Conservation (phyloP, 2,888 invertebrate species). For the Kuschelorhynchus macadamiae region DNA sequence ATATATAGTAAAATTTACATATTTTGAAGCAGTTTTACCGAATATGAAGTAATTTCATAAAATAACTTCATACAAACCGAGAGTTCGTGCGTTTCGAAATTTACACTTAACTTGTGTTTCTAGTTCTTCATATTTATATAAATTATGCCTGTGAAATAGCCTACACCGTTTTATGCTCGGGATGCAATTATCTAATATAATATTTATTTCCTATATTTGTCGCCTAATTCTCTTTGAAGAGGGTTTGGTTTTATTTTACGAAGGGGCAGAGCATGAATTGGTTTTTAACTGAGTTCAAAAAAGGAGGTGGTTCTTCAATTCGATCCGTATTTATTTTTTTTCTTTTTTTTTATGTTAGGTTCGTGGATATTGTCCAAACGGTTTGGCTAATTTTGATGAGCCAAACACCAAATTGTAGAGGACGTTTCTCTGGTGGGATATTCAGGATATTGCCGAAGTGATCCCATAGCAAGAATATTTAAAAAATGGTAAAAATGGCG, state of each 20-base stretch:
- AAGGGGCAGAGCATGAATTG: conserved; percentile 27
- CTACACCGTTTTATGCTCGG: conserved; percentile 17
- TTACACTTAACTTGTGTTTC: conserved; percentile 39
- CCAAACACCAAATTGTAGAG: too few relatives aligned
- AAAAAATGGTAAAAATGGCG: too few relatives aligned
- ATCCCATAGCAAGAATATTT: too few relatives aligned
- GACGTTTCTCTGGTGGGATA: too few relatives aligned
- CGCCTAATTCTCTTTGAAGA: conserved; percentile 14
- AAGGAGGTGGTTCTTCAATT: too few relatives aligned
- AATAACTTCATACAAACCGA: conserved; percentile 39
- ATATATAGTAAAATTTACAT: conserved; percentile 15
- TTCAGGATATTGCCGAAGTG: too few relatives aligned
- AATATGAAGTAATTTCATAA: conserved; percentile 39
- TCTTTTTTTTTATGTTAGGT: too few relatives aligned
- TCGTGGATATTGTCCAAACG: too few relatives aligned
- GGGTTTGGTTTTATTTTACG: conserved; percentile 10
- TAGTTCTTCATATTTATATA: conserved; percentile 42
- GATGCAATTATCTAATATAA: conserved; percentile 41
- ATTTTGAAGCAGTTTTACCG: conserved; percentile 22
- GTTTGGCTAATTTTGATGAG: too few relatives aligned
- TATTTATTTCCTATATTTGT: conserved; percentile 30
- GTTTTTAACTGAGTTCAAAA: conserved; percentile 41
- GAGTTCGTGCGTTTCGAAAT: conserved; percentile 44
- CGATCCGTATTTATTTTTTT: too few relatives aligned
- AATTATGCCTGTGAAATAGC: conserved; percentile 45